A percentile compares a stretch with the other conserved stretches of the same genome.
phyloP scores from a whole-genome alignment of 2,888 invertebrate species.

The Horisme vitalbata region DNA sequence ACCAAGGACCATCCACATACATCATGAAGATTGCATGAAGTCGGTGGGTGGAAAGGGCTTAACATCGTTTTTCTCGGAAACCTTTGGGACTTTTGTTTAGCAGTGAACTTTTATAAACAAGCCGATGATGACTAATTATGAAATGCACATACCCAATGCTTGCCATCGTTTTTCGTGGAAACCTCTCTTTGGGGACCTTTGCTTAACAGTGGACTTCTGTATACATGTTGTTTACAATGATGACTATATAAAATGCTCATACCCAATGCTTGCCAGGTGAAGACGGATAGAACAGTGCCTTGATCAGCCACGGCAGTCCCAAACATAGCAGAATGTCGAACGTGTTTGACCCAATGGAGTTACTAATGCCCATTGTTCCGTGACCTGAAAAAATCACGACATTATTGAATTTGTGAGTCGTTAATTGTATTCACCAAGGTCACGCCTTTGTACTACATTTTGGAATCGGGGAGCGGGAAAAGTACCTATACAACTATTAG shows the following conservation, averaged over 20 bases:
- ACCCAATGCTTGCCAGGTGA: slow-evolving; percentile 81
- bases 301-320: slow-evolving; percentile 90
- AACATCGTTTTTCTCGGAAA: too few relatives aligned
- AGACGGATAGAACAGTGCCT: slow-evolving; percentile 84
- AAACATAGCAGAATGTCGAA: slow-evolving; percentile 91
- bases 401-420: slow-evolving; percentile 9
- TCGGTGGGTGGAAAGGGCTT: too few relatives aligned
- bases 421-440: slow-evolving; percentile 6
- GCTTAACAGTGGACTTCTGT: too few relatives aligned
- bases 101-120: too few relatives aligned
- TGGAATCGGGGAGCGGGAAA: slow-evolving; percentile 4
- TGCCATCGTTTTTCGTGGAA: too few relatives aligned
- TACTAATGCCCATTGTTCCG: slow-evolving; percentile 91
- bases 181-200: too few relatives aligned
- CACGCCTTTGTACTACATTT: not conserved
- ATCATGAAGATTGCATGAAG: too few relatives aligned
- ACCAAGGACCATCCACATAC: too few relatives aligned
- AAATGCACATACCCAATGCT: too few relatives aligned
- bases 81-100: too few relatives aligned
- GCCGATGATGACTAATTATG: too few relatives aligned
- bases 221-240: not conserved
- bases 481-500: too few relatives aligned
- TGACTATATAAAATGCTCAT: slow-evolving; percentile 22
- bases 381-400: slow-evolving; percentile 77
- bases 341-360: slow-evolving; percentile 91